phyloP scores from a whole-genome alignment of 2,113 vertebrate species.

The Syngnathus floridae region DNA sequence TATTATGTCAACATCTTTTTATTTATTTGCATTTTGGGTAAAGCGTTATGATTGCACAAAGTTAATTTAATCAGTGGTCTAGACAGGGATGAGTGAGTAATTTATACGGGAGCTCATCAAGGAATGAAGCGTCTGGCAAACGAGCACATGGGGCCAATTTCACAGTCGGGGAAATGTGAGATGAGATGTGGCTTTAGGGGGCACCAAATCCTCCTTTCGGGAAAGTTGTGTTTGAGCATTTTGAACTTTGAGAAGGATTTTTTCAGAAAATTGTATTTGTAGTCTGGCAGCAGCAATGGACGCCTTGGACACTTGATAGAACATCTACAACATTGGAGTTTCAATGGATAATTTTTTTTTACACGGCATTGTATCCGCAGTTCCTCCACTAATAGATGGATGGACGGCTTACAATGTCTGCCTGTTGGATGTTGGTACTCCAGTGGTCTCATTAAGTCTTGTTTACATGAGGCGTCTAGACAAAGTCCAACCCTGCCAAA shows the following conservation, averaged over 20 bases:
- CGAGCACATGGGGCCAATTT: slow-evolving; percentile 46
- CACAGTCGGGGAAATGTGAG: slow-evolving; percentile 20
- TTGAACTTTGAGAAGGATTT: too few species aligned
- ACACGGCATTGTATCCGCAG: neutral
- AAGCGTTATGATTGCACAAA: neutral
- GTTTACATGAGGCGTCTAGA: slow-evolving; percentile 65
- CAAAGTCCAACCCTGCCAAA: slow-evolving; percentile 44
- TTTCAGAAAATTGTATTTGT: too few species aligned
- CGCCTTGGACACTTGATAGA: too few species aligned
- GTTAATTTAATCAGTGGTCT: too few species aligned
- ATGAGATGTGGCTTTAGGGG: too few species aligned
- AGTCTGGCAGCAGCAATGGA: too few species aligned
- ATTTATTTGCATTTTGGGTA: neutral
- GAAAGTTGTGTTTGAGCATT: too few species aligned
- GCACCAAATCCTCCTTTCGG: too few species aligned
- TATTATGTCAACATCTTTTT: too few species aligned
- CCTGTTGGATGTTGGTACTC: slow-evolving; percentile 8
- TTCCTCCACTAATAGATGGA: neutral
- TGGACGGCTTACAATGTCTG: neutral
- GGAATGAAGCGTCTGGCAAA: slow-evolving; percentile 7
- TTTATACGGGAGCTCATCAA: slow-evolving; percentile 34
- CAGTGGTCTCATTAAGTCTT: slow-evolving; percentile 53
- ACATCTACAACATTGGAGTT: too few species aligned
- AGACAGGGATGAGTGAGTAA: neutral
- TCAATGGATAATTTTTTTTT: neutral